Evolutionary conservation across 2,113 vertebrate genomes (phyloP).

Genomic region (Atrichornis clamosus): DNA sequence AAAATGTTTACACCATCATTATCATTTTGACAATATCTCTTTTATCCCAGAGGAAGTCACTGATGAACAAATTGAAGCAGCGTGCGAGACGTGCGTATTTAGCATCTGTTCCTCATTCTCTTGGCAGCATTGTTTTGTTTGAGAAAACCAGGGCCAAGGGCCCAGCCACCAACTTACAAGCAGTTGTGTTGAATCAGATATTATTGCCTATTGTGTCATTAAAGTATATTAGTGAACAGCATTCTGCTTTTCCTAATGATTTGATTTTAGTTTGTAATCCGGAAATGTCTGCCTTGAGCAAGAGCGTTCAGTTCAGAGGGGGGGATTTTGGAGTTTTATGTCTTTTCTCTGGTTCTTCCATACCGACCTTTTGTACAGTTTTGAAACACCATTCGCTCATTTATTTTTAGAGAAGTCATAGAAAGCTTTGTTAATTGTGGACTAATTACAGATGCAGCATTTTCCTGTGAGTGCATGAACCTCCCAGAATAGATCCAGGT

Average conservation of each 20-base stretch:
- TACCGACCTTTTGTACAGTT: neutral
- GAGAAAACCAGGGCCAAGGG: neutral
- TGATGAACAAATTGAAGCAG: constrained; percentile 21
- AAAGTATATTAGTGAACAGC: neutral
- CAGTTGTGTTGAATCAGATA: constrained; percentile 27
- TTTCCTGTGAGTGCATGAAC: neutral
- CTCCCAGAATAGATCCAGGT: neutral
- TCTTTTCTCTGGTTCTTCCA: neutral
- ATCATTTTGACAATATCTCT: constrained; percentile 39
- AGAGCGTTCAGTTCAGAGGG: neutral
- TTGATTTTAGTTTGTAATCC: neutral
- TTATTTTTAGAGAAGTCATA: neutral
- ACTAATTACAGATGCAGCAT: neutral
- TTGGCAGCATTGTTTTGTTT: neutral
- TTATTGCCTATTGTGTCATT: neutral
- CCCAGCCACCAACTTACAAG: neutral
- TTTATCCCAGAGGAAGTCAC: constrained; percentile 39
- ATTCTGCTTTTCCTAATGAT: neutral
- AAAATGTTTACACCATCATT: constrained; percentile 57
- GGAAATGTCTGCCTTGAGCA: neutral
- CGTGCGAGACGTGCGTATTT: neutral
- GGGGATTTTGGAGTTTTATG: neutral
- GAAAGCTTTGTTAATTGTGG: neutral
- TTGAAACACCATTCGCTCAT: neutral
- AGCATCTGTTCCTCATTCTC: constrained; percentile 3